Evolutionary conservation across 2,888 invertebrate species (phyloP).

Genomic region (Stenoptilia bipunctidactyla): DNA sequence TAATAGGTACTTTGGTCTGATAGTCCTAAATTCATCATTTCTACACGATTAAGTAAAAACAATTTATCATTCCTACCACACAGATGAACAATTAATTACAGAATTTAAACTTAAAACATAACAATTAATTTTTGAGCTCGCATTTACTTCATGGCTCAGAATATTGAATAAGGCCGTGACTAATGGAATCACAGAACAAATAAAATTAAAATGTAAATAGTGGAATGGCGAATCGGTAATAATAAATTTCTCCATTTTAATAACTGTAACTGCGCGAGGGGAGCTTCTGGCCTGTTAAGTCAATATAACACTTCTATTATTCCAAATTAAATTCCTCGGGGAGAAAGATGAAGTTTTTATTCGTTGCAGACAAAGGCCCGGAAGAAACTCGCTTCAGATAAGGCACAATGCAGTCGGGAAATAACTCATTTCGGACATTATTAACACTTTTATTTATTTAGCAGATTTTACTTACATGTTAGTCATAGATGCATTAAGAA

Average conservation of each 20-base stretch:
- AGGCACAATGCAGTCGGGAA: too few species aligned
- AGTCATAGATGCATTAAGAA: too few species aligned
- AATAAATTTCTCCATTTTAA: constrained; percentile 72
- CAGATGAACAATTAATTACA: constrained; percentile 29
- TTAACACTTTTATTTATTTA: too few species aligned
- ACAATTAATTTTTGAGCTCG: constrained; percentile 18
- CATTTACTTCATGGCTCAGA: constrained; percentile 28
- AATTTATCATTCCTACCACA: too few species aligned
- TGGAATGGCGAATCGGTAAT: constrained; percentile 64
- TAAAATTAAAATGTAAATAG: constrained; percentile 71
- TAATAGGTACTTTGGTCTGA: too few species aligned
- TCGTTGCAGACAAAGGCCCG: constrained; percentile 46
- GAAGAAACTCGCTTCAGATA: constrained; percentile 32
- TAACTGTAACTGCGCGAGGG: constrained; percentile 65
- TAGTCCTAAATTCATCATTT: too few species aligned
- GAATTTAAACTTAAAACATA: constrained; percentile 20
- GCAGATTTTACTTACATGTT: too few species aligned
- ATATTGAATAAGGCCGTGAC: constrained; percentile 55
- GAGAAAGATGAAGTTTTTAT: constrained; percentile 69
- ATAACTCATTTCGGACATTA: too few species aligned
- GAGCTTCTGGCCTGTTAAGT: constrained; percentile 69
- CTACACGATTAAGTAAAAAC: too few species aligned
- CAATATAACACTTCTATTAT: constrained; percentile 72
- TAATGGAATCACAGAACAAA: constrained; percentile 69
- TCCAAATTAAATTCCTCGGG: constrained; percentile 70